Evolutionary conservation across 2,888 invertebrate species (phyloP), one percentile per base, ranked within the genome.

Genomic region (Hylaea fasciaria): DNA sequence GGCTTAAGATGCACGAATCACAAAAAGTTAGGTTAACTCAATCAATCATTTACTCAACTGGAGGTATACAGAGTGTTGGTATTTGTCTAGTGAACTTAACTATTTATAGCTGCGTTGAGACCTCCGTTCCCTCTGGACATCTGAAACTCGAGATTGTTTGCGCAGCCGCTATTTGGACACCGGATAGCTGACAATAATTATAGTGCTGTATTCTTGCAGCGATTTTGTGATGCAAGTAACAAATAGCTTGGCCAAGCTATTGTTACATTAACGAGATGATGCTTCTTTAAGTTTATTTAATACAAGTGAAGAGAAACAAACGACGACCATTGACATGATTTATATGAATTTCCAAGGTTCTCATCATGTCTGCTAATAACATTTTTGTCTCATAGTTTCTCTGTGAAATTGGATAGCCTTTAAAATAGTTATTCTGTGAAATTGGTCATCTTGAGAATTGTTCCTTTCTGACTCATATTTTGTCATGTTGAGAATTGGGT

Each of bases 131-230:
- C 56, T 29, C 43, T 47, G 60, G 55, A 60, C 55, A 40, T 49
- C 16, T 14, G 61, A 32, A 56, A 56, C 50, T 46, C 52, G 56
- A 56, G 17, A 39, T 37, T 48, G 52, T 61, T 56, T 56, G 39
- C 55, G 5, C 60, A 61, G 55, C 60, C 55, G 49, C 39, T 59
- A 45, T 60, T 50, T 44, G 47, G 47, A 39, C 47, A 44, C 17
- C 29, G 46, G 55, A 55, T 56, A 61, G 13, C 40, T 40, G 48
- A 22, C 37, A 37, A 17, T 35, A 35, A 1, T 37, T 37, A 37
- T 37, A 37, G 37, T 37, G 37, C 2, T 37, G 10, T 12, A n/a
- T 39, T 48, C 3, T 44, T 22, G 11, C 44, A 22, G 35, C 12
- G 35, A 3, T 32, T 32, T 32, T 32, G 11, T 40, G 29, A 40